A percentile compares a stretch with the other conserved stretches of the same genome.
phyloP scores from a whole-genome alignment of 2,888 invertebrate species.

The Empis stercorea region DNA sequence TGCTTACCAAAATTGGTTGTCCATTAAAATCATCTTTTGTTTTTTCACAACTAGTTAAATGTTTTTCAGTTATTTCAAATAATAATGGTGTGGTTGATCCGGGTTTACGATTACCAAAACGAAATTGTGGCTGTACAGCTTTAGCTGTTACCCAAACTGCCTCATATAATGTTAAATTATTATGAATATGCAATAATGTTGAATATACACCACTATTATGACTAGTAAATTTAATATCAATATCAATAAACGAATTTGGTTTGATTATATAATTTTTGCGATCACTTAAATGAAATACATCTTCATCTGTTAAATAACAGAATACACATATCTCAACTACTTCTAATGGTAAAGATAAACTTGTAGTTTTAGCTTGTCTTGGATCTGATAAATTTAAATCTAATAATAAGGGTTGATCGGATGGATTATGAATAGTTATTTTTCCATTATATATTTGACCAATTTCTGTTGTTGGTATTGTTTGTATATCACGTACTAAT shows the following conservation, averaged over 20 bases:
- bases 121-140: constrained; percentile 76
- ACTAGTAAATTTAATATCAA: constrained; percentile 28
- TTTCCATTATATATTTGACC: constrained; percentile 26
- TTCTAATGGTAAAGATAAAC: constrained; percentile 29
- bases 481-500: constrained; percentile 25
- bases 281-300: constrained; percentile 27
- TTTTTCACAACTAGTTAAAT: constrained; percentile 43
- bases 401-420: constrained; percentile 24
- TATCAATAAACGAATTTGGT: constrained; percentile 21
- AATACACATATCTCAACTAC: constrained; percentile 28
- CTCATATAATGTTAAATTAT: constrained; percentile 88
- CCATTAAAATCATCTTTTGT: constrained; percentile 5
- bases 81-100: constrained; percentile 60
- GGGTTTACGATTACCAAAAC: constrained; percentile 75
- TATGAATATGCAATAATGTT: constrained; percentile 45
- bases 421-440: constrained; percentile 30
- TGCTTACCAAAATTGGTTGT: constrained; percentile 38
- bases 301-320: constrained; percentile 28
- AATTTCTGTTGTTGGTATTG: constrained; percentile 28
- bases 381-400: constrained; percentile 31
- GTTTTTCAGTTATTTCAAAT: constrained; percentile 57
- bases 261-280: constrained; percentile 22
- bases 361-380: constrained; percentile 22
- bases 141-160: constrained; percentile 68
- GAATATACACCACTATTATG: constrained; percentile 27